These are phyloP conservation scores for Gasterosteus aculeatus DNA, from an alignment of 2,113 vertebrate species.

Conservation along the genomic window DNA sequence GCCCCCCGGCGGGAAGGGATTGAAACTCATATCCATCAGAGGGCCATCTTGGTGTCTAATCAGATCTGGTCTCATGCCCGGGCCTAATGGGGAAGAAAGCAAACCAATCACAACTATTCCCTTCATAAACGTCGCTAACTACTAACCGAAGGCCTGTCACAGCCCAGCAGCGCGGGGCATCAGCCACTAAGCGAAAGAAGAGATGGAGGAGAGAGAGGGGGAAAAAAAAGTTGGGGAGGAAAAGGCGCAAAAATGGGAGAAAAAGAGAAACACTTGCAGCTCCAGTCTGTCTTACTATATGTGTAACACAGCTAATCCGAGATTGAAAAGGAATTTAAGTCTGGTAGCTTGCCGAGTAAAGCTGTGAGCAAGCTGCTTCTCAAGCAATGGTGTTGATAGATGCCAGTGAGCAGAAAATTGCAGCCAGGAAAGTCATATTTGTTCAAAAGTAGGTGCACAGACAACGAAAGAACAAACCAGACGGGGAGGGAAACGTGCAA, in stretches of 20 bases:
- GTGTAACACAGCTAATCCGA: constrained; percentile 27
- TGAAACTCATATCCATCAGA: constrained; percentile 81
- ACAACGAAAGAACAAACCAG: constrained; percentile 41
- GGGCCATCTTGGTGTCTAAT: constrained; percentile 78
- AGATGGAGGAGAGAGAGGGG: background rate
- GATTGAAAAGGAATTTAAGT: constrained; percentile 20
- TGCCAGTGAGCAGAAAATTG: constrained; percentile 39
- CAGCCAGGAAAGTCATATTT: constrained; percentile 35
- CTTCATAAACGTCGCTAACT: constrained; percentile 22
- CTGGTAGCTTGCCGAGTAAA: constrained; percentile 34
- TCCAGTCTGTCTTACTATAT: constrained; percentile 16
- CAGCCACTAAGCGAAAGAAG: constrained; percentile 56
- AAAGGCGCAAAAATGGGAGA: constrained; percentile 2
- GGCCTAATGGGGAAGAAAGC: constrained; percentile 77
- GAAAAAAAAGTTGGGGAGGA: constrained; percentile 32
- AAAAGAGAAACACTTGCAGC: constrained; percentile 19
- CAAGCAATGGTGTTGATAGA: constrained; percentile 30
- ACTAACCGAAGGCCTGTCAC: constrained; percentile 38
- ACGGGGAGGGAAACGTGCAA: constrained; percentile 46
- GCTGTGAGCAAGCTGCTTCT: constrained; percentile 50
- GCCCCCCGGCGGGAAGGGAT: constrained; percentile 76
- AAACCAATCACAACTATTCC: constrained; percentile 73
- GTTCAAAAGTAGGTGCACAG: constrained; percentile 37
- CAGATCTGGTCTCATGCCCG: constrained; percentile 76
- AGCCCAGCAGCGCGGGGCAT: constrained; percentile 43